Evolutionary conservation across 2,113 vertebrate genomes (phyloP).

Genomic region (Festucalex cinctus): DNA sequence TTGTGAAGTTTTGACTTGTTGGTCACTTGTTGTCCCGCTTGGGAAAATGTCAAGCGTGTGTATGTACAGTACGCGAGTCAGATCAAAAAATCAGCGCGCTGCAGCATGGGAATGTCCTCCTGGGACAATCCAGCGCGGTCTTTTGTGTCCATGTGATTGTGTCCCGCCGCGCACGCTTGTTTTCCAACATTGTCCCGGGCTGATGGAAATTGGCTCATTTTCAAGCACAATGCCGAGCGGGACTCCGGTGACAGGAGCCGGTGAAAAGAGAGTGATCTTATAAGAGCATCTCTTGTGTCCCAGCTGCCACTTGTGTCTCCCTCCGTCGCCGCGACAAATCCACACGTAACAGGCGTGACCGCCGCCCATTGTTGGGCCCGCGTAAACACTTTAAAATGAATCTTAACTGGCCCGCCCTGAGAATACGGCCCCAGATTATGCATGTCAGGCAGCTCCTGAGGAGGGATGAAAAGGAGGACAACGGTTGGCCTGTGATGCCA

Average conservation of each 20-base stretch:
- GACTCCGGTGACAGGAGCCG: constrained; percentile 32
- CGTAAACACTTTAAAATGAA: constrained; percentile 93
- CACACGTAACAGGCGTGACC: constrained; percentile 81
- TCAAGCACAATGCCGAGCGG: constrained; percentile 45
- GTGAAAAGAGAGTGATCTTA: constrained; percentile 49
- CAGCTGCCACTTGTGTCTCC: constrained; percentile 52
- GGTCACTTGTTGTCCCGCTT: background rate
- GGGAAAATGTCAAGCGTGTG: background rate
- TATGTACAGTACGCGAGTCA: background rate
- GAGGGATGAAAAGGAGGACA: constrained; percentile 43
- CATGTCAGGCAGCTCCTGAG: constrained; percentile 77
- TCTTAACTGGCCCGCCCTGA: constrained; percentile 82
- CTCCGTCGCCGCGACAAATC: constrained; percentile 74
- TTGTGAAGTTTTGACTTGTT: background rate
- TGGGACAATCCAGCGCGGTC: constrained; percentile 24
- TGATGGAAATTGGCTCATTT: constrained; percentile 61
- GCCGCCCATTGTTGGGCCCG: constrained; percentile 79
- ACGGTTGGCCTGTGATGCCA: constrained; percentile 84
- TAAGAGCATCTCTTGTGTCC: constrained; percentile 29
- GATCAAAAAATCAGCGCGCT: constrained; percentile 14
- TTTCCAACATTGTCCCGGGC: constrained; percentile 50
- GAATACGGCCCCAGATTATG: constrained; percentile 89
- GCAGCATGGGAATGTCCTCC: constrained; percentile 22
- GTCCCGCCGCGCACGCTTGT: constrained; percentile 44
- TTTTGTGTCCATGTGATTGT: constrained; percentile 42